A percentile compares a stretch with the other conserved stretches of the same genome.
These are phyloP conservation scores for Strix aluco DNA, from an alignment of 2,113 vertebrate species.

Conservation along the genomic window DNA sequence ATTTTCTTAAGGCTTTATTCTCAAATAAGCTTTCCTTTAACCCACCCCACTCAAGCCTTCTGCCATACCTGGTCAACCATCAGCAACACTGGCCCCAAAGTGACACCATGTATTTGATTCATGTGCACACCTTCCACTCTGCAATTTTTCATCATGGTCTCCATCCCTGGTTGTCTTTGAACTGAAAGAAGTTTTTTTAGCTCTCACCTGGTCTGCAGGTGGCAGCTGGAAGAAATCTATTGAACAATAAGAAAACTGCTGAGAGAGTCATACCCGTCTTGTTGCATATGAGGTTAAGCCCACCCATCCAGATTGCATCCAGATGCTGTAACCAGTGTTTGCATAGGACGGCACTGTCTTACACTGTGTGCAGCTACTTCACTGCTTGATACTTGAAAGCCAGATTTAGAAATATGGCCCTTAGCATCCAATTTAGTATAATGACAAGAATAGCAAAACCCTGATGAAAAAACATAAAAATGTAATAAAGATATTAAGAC, in stretches of 20 bases:
- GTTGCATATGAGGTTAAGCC: accelerated
- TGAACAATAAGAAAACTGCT: not conserved
- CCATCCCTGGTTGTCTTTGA: not conserved
- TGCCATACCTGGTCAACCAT: not conserved
- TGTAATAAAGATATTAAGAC: not conserved
- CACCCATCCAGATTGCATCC: not conserved
- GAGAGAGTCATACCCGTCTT: not conserved
- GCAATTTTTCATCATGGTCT: not conserved
- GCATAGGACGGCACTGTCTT: not conserved
- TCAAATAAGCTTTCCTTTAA: not conserved
- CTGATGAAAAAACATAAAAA: not conserved
- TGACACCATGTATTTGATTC: not conserved
- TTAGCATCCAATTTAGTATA: not conserved
- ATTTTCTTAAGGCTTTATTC: not conserved
- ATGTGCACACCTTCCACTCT: not conserved
- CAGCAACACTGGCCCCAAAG: not conserved
- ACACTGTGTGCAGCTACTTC: not conserved
- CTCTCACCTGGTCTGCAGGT: not conserved
- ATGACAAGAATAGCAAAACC: not conserved
- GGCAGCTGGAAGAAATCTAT: not conserved
- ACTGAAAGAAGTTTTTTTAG: not conserved
- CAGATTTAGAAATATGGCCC: not conserved
- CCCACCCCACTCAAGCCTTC: not conserved
- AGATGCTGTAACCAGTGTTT: not conserved
- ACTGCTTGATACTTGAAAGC: not conserved